Evolutionary conservation across 2,113 vertebrate genomes (phyloP).

Genomic region (Raja brachyura): DNA sequence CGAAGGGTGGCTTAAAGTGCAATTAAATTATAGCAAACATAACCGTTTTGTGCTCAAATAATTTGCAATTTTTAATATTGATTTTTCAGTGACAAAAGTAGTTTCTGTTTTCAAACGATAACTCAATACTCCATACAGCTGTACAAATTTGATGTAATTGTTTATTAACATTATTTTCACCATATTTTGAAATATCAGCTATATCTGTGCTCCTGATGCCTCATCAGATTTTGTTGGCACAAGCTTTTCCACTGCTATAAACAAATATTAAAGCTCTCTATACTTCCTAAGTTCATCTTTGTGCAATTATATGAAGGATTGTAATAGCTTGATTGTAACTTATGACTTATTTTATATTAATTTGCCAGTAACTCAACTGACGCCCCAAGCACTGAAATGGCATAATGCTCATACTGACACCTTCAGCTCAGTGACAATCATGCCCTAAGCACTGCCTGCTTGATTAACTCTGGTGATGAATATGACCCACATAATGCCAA

Average conservation of each 20-base stretch:
- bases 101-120: not conserved
- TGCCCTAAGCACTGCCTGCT: not conserved
- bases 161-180: not conserved
- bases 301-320: not conserved
- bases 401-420: not conserved
- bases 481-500: not conserved
- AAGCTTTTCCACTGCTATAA: not conserved
- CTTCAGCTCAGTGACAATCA: not conserved
- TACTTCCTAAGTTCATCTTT: not conserved
- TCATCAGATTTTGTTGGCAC: not conserved
- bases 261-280: not conserved
- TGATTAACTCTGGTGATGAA: not conserved
- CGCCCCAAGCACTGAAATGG: not conserved
- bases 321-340: not conserved
- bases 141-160: not conserved
- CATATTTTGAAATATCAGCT: not conserved
- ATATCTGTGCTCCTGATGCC: not conserved
- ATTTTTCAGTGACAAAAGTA: not conserved
- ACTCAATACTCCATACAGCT: not conserved
- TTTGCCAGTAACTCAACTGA: too few relatives aligned
- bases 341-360: too few relatives aligned
- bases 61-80: constrained; percentile 13
- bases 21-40: not conserved
- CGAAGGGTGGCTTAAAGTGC: not conserved
- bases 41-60: not conserved